These are phyloP conservation scores for Etheostoma perlongum DNA, from an alignment of 2,797 vertebrate genomes.

Conservation along the genomic window DNA sequence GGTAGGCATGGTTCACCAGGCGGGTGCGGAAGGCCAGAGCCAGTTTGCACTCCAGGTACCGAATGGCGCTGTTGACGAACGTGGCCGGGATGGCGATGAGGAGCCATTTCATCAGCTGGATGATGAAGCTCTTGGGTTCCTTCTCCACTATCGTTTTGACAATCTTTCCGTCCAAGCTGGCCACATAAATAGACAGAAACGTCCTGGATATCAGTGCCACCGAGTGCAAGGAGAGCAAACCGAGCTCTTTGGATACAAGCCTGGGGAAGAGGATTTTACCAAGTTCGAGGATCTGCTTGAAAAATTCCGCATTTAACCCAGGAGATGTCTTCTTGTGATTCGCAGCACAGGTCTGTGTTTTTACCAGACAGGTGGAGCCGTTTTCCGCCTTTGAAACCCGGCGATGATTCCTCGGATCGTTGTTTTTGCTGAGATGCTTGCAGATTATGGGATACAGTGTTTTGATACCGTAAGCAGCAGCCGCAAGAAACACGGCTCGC, in stretches of 20 bases:
- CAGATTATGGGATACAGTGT: constrained; percentile 90
- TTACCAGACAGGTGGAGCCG: constrained; percentile 65
- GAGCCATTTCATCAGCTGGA: constrained; percentile 95
- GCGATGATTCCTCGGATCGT: constrained; percentile 17
- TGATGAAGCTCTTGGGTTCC: constrained; percentile 88
- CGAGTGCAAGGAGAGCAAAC: constrained; percentile 93
- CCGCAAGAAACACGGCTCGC: constrained; percentile 89
- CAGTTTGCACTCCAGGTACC: constrained; percentile 96
- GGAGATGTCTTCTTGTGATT: constrained; percentile 79
- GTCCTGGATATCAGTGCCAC: constrained; percentile 94
- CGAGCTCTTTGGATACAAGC: constrained; percentile 90
- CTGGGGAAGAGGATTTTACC: constrained; percentile 92
- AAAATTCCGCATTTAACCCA: constrained; percentile 90
- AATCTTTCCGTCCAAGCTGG: constrained; percentile 95
- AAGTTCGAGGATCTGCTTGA: constrained; percentile 91
- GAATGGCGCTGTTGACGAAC: constrained; percentile 98
- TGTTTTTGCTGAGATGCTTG: constrained; percentile 75
- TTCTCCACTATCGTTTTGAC: constrained; percentile 98
- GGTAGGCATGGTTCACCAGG: constrained; percentile 92
- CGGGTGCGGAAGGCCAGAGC: constrained; percentile 96
- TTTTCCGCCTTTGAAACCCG: constrained; percentile 65
- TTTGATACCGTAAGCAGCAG: constrained; percentile 90
- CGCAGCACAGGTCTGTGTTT: constrained; percentile 28
- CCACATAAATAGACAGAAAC: constrained; percentile 97
- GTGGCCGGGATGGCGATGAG: constrained; percentile 97